Evolutionary conservation across 1,140 invertebrate species (phyloP).

Genomic region (Diabrotica virgifera): DNA sequence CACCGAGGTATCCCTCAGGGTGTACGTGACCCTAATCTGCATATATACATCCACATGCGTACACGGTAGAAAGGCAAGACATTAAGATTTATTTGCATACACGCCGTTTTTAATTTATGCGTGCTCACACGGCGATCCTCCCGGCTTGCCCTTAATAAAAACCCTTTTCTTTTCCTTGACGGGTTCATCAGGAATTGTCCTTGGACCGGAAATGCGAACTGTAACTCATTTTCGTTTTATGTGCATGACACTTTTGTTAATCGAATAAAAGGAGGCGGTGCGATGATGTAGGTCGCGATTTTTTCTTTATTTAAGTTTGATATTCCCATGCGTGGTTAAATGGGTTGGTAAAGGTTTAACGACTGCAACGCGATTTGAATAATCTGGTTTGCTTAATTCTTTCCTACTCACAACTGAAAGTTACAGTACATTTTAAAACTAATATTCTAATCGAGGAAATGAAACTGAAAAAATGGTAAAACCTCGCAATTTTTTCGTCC

Average conservation of each 20-base stretch:
- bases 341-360: not conserved
- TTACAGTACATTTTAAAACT: too few species aligned
- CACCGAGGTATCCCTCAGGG: constrained; percentile 3
- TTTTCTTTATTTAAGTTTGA: not conserved
- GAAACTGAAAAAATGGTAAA: too few species aligned
- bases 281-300: constrained; percentile 6
- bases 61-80: constrained; percentile 6
- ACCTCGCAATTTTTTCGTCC: too few species aligned
- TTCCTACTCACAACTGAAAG: too few species aligned
- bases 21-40: constrained; percentile 8
- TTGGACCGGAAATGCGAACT: constrained; percentile 14
- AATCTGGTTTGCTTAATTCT: too few species aligned
- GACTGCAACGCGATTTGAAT: not conserved
- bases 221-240: constrained; percentile 10
- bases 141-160: not conserved
- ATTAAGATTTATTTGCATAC: constrained; percentile 11
- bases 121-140: constrained; percentile 11
- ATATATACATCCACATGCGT: constrained; percentile 15
- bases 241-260: constrained; percentile 15
- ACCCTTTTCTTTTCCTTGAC: constrained; percentile 16
- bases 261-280: constrained; percentile 9
- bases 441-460: too few species aligned
- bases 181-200: constrained; percentile 15
- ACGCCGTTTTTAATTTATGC: constrained; percentile 12
- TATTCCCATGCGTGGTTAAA: not conserved